Evolutionary conservation across 1,140 invertebrate species (phyloP), one percentile per base, ranked within the genome.

Genomic region (Drosophila erecta): DNA sequence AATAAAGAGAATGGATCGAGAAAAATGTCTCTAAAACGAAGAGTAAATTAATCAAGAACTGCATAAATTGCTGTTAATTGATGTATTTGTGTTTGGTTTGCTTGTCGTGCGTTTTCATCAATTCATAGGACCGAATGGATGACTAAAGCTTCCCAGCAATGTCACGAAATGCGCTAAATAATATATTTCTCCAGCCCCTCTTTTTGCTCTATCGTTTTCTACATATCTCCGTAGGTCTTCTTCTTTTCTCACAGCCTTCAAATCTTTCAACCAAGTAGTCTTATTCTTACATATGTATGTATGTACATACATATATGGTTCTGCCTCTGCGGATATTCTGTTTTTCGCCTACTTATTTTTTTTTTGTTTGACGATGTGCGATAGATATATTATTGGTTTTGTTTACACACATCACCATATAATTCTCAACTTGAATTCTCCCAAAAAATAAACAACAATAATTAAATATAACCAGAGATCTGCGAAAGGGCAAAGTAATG

Each of bases 31-130:
- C 43, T 49, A 64, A 47, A 30, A 3, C 27, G 57, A 7, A 62
- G 49, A 15, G 59, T 65, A 66, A 66, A 66, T 66, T 40, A 64
- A 64, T 66, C 17, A 46, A 66, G 44, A 66, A 64, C 5, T 10
- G 37, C 50, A 66, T 66, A 66, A 66, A 66, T 66, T 66, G 64
- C 64, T 65, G 64, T 64, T 67, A 67, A 67, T 67, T 67, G 59
- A 67, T 27, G 62, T 67, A 65, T 67, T 64, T 65, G 59, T 51
- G 38, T 67, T 67, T 65, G 62, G 20, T 64, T 66, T 65, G 47
- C 35, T 64, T 64, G 59, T 66, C 59, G 59, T 64, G 64, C 44
- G 24, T 64, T 66, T 66, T 50, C 44, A 62, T 66, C 58, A 66
- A 66, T 38, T 50, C 58, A 49, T n/a, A 62, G 11, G n/a, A 37